Percentiles rank a stretch among this genome's conserved stretches.
phyloP scores from a whole-genome alignment of 1,140 invertebrate genomes.

The Drosophila santomea region DNA sequence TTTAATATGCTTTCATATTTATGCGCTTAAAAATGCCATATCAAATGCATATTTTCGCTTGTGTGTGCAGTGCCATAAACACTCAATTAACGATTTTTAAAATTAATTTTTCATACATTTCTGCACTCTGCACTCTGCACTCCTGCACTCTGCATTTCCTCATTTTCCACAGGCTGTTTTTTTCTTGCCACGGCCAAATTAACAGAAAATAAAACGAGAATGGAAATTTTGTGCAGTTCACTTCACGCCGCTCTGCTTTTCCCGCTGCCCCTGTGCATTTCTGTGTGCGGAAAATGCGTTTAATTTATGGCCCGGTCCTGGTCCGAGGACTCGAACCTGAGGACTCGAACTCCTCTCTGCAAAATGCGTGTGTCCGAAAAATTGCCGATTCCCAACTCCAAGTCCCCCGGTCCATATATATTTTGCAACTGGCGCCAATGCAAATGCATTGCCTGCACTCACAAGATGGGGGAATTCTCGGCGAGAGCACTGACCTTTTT shows the following conservation, averaged over 20 bases:
- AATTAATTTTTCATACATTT: conserved; percentile 84
- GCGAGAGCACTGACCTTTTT: conserved; percentile 38
- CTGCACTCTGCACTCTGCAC: conserved; percentile 45
- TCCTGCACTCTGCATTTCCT: conserved; percentile 61
- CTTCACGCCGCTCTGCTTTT: conserved; percentile 21
- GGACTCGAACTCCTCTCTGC: conserved; percentile 27
- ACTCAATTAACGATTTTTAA: conserved; percentile 84
- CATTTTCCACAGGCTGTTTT: conserved; percentile 52
- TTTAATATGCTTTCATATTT: conserved; percentile 75
- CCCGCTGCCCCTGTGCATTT: conserved; percentile 2
- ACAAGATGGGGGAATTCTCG: conserved; percentile 6
- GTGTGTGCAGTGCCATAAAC: conserved; percentile 67
- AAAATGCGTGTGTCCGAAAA: conserved; percentile 57
- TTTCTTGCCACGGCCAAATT: conserved; percentile 54
- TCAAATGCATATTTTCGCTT: conserved; percentile 33
- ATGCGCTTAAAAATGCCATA: conserved; percentile 57
- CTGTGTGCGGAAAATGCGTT: conserved; percentile 68
- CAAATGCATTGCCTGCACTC: conserved; percentile 45
- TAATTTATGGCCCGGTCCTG: conserved; percentile 67
- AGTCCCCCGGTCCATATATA: conserved; percentile 24
- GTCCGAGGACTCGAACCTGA: conserved; percentile 39
- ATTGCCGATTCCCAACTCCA: conserved; percentile 39
- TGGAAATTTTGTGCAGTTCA: conserved; percentile 54
- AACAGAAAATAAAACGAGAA: conserved; percentile 76
- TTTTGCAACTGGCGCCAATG: conserved; percentile 66